phyloP scores from a whole-genome alignment of 1,140 invertebrate genomes.

The Charaxes varanes region DNA sequence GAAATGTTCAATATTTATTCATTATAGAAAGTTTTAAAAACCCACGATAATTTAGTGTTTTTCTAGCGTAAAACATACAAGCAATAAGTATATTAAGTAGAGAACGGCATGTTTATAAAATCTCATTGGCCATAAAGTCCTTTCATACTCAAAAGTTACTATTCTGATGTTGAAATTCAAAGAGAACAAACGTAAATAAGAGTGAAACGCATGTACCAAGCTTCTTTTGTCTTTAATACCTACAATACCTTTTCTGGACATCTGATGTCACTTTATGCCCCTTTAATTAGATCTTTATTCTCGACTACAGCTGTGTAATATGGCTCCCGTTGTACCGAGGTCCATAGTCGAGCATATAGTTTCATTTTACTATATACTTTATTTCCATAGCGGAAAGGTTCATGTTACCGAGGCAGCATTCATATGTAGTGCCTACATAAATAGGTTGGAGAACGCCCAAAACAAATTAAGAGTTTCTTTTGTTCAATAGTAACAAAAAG shows the following conservation, averaged over 20 bases:
- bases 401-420: not conserved
- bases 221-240: conserved; percentile 12
- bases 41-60: too few species aligned
- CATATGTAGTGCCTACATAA: conserved; percentile 12
- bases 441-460: conserved; percentile 22
- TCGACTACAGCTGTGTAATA: conserved; percentile 20
- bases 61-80: too few species aligned
- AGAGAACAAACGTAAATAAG: too few species aligned
- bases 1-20: too few species aligned
- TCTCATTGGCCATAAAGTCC: too few species aligned
- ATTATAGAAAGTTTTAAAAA: too few species aligned
- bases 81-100: too few species aligned
- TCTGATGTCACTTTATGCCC: conserved; percentile 18
- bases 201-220: not conserved
- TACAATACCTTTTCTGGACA: conserved; percentile 9
- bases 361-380: conserved; percentile 4
- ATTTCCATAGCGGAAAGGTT: not conserved
- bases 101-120: too few species aligned
- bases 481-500: conserved; percentile 22
- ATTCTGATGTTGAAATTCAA: not conserved
- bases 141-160: too few species aligned
- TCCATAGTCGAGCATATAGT: not conserved
- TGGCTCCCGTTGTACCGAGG: conserved; percentile 9
- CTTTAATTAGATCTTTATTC: conserved; percentile 21
- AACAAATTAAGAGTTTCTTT: conserved; percentile 23